phyloP scores from a whole-genome alignment of 2,113 vertebrate genomes.

The Gambusia affinis region DNA sequence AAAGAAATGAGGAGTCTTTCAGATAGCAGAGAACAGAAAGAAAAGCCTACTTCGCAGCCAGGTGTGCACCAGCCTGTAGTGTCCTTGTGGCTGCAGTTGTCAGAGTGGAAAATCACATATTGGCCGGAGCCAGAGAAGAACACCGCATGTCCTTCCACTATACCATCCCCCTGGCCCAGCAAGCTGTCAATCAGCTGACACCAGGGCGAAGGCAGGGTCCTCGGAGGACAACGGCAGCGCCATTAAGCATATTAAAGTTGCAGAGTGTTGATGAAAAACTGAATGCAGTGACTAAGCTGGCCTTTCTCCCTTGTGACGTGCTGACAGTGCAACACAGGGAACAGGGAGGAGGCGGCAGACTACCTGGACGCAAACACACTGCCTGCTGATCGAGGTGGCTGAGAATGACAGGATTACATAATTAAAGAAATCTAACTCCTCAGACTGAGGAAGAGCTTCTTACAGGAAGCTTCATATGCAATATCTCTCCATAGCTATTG shows the following conservation, averaged over 20 bases:
- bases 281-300: constrained; percentile 56
- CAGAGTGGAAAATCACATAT: constrained; percentile 40
- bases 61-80: not conserved
- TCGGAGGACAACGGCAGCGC: constrained; percentile 28
- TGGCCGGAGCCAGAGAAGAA: constrained; percentile 13
- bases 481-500: constrained; percentile 4
- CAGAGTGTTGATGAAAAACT: constrained; percentile 59
- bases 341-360: constrained; percentile 40
- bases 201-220: constrained; percentile 13
- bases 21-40: constrained; percentile 1
- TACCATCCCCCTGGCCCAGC: not conserved
- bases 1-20: not conserved
- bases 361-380: constrained; percentile 57
- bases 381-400: constrained; percentile 62
- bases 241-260: constrained; percentile 58
- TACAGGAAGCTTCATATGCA: constrained; percentile 7
- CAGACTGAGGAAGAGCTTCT: constrained; percentile 25
- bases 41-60: not conserved
- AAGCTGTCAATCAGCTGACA: constrained; percentile 47
- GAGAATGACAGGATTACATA: constrained; percentile 61
- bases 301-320: constrained; percentile 45
- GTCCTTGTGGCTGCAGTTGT: constrained; percentile 9
- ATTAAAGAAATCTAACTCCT: constrained; percentile 49
- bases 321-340: constrained; percentile 58
- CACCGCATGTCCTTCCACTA: constrained; percentile 3